Evolutionary conservation across 1,140 invertebrate genomes (phyloP).

Genomic region (Dendrolimus kikuchii): DNA sequence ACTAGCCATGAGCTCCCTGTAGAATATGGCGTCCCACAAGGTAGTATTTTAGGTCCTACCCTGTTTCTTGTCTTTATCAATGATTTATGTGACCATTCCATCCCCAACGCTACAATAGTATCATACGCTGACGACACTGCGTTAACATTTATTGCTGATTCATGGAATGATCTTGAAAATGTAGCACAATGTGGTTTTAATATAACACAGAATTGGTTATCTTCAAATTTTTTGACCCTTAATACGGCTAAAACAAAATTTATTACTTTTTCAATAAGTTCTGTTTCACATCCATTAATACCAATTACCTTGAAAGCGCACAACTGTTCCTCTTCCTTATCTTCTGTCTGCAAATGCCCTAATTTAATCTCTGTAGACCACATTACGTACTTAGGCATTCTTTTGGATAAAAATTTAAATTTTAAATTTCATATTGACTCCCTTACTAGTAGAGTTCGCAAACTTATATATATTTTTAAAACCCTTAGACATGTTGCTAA

Average conservation of each 20-base stretch:
- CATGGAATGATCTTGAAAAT: constrained; percentile 3
- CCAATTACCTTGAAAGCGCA: too few species aligned
- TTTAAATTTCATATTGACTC: too few species aligned
- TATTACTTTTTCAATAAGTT: constrained; percentile 1
- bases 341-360: too few species aligned
- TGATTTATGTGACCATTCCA: not conserved
- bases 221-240: not conserved
- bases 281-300: too few species aligned
- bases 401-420: too few species aligned
- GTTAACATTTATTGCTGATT: constrained; percentile 3
- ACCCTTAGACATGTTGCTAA: not conserved
- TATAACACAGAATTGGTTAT: not conserved
- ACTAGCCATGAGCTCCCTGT: constrained; percentile 4
- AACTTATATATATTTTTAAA: constrained; percentile 5
- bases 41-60: constrained; percentile 7
- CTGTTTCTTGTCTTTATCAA: too few species aligned
- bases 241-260: constrained; percentile 12
- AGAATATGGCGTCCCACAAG: constrained; percentile 7
- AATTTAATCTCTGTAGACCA: too few species aligned
- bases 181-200: constrained; percentile 8
- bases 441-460: constrained; percentile 4
- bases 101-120: constrained; percentile 1
- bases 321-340: too few species aligned
- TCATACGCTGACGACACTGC: constrained; percentile 13
- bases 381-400: too few species aligned